phyloP scores from a whole-genome alignment of 2,888 invertebrate genomes.

The Orthonevra nobilis region DNA sequence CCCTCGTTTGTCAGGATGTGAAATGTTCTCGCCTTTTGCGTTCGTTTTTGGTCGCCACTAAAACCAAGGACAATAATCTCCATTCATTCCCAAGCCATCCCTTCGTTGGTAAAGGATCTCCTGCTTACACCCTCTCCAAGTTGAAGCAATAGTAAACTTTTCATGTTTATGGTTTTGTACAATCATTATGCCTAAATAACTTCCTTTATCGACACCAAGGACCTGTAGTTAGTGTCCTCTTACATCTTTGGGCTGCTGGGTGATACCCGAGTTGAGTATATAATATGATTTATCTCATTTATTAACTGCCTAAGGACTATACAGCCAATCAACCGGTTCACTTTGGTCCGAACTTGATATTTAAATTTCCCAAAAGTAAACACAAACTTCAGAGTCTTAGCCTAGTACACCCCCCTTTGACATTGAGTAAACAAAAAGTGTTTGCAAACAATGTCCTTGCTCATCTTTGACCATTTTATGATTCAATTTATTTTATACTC shows the following conservation, averaged over 20 bases:
- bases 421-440: conserved; percentile 49
- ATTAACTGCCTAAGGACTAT: conserved; percentile 46
- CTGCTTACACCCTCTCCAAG: conserved; percentile 32
- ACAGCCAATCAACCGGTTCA: conserved; percentile 48
- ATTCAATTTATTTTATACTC: conserved; percentile 33
- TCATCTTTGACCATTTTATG: conserved; percentile 57
- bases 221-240: conserved; percentile 46
- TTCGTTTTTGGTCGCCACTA: conserved; percentile 11
- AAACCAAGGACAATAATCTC: conserved; percentile 52
- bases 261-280: conserved; percentile 42
- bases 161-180: conserved; percentile 66
- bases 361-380: conserved; percentile 57
- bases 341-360: conserved; percentile 57
- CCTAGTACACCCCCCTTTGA: conserved; percentile 28
- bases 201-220: conserved; percentile 56
- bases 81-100: conserved; percentile 38
- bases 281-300: conserved; percentile 62
- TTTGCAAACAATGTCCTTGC: conserved; percentile 30
- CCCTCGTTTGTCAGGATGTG: conserved; percentile 10
- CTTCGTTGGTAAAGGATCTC: conserved; percentile 17
- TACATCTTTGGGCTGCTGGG: conserved; percentile 52
- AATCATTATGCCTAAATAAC: conserved; percentile 59
- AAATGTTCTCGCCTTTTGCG: not conserved
- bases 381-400: conserved; percentile 21
- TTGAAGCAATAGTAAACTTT: conserved; percentile 57